Percentiles rank a stretch among this genome's conserved stretches.
Conservation (phyloP, 2,797 vertebrate genomes). For the Lagorchestes hirsutus region DNA sequence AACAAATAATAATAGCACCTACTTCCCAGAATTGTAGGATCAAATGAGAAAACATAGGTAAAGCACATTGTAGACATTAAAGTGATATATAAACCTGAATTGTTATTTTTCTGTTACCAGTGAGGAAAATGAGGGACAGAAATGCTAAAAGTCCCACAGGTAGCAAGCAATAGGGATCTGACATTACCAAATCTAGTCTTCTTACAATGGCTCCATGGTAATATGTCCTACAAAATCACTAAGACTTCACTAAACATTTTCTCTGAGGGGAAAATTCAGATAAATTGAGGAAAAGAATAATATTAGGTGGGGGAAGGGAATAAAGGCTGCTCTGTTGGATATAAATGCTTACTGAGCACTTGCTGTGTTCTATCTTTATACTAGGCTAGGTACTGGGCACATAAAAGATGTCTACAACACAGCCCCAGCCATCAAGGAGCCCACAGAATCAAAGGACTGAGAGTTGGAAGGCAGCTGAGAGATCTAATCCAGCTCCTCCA, state of each 20-base stretch:
- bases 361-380: background rate
- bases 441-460: background rate
- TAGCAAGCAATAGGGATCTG: background rate
- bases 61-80: background rate
- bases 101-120: background rate
- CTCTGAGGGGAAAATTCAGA: background rate
- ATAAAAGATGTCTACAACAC: conserved; percentile 38
- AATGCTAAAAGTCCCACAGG: background rate
- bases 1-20: background rate
- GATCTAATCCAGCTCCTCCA: background rate
- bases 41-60: background rate
- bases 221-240: background rate
- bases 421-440: background rate
- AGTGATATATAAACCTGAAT: background rate
- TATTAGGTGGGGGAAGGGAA: background rate
- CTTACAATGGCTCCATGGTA: background rate
- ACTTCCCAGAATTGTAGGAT: background rate
- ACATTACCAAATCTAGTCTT: background rate
- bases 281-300: background rate
- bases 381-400: background rate
- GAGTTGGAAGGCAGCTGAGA: background rate
- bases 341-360: background rate
- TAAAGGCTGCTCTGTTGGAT: background rate
- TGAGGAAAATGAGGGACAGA: background rate
- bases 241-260: background rate